phyloP scores from a whole-genome alignment of 2,113 vertebrate genomes.

The Elanoides forficatus region DNA sequence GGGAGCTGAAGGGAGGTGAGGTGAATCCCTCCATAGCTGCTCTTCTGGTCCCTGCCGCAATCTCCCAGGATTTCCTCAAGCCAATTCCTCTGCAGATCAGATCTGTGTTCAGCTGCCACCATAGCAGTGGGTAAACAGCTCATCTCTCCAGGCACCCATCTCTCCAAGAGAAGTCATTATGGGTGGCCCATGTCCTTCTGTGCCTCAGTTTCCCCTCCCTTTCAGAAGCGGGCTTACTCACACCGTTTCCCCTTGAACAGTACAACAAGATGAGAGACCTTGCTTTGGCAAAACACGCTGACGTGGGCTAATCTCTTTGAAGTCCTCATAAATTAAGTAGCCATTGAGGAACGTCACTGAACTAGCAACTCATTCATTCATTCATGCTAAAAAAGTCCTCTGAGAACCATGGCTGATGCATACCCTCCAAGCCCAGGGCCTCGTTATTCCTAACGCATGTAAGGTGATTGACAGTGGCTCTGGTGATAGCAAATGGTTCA shows the following conservation, averaged over 20 bases:
- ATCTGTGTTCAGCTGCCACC: neutral
- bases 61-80: neutral
- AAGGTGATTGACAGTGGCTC: neutral
- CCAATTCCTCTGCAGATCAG: neutral
- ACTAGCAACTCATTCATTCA: neutral
- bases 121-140: neutral
- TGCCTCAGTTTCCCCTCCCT: neutral
- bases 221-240: neutral
- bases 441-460: accelerated
- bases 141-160: neutral
- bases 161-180: neutral
- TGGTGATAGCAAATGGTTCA: accelerated
- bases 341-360: neutral
- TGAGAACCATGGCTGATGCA: neutral
- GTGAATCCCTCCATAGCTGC: neutral
- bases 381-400: neutral
- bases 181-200: accelerated
- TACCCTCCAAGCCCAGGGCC: neutral
- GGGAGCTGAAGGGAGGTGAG: neutral
- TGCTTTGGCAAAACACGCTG: neutral
- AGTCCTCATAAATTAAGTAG: neutral
- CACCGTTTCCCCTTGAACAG: neutral
- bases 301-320: neutral
- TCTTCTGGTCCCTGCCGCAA: neutral
- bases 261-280: neutral